These are phyloP conservation scores for Stomatorhinus walkeri DNA, from an alignment of 2,797 vertebrate genomes.

Conservation along the genomic window DNA sequence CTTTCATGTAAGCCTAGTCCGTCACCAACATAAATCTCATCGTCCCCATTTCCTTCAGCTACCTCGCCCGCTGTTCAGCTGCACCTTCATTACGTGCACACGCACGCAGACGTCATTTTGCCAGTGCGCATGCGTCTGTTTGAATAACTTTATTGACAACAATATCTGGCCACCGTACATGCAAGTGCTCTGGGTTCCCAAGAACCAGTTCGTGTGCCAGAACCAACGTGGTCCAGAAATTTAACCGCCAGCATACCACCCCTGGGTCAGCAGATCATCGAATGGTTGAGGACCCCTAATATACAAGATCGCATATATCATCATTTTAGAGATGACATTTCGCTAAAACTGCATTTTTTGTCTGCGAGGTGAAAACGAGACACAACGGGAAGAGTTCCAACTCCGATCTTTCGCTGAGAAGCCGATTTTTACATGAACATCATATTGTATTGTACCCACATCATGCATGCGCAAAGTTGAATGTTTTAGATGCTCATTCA, in stretches of 20 bases:
- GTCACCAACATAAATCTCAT: no score
- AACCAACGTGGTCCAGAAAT: background rate
- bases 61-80: background rate
- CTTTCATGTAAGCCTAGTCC: background rate
- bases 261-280: background rate
- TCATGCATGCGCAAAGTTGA: background rate
- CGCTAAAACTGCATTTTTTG: background rate
- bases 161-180: background rate
- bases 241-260: background rate
- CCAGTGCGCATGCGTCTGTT: background rate
- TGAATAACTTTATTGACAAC: background rate
- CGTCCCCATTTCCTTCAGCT: background rate
- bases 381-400: background rate
- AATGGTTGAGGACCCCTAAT: background rate
- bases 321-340: background rate
- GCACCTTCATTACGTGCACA: background rate
- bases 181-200: background rate
- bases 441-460: background rate
- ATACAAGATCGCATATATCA: background rate
- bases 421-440: background rate
- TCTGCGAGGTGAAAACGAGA: background rate
- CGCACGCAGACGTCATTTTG: background rate
- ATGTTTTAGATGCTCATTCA: background rate
- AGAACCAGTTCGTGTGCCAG: background rate
- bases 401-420: background rate